Evolutionary conservation across 1,140 invertebrate species (phyloP).

Genomic region (Drosophila bocki): DNA sequence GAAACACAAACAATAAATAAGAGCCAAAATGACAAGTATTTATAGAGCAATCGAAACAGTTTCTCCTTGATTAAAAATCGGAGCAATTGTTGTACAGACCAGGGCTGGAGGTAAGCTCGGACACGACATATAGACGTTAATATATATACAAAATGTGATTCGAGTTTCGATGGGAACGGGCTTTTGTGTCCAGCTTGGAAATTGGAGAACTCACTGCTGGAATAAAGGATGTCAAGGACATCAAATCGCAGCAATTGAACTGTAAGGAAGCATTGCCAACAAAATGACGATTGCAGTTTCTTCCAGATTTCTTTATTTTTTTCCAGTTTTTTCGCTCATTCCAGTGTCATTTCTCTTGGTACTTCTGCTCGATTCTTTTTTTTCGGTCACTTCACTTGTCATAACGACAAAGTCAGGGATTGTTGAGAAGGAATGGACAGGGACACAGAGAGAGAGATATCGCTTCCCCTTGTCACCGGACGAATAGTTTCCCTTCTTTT

Average conservation of each 20-base stretch:
- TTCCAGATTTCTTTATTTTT: conserved; percentile 33
- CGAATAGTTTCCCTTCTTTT: not conserved
- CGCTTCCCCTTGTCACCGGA: conserved; percentile 30
- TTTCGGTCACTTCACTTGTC: conserved; percentile 73
- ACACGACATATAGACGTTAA: not conserved
- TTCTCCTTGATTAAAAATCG: conserved; percentile 49
- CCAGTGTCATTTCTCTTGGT: conserved; percentile 43
- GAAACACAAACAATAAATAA: conserved; percentile 43
- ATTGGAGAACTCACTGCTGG: conserved; percentile 16
- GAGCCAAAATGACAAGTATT: conserved; percentile 65
- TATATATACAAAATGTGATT: conserved; percentile 13
- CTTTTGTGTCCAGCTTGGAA: conserved; percentile 40
- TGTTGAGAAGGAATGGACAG: conserved; percentile 12
- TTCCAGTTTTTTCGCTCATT: conserved; percentile 36
- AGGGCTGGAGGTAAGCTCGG: not conserved
- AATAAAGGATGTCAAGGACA: conserved; percentile 52
- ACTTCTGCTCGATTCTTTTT: conserved; percentile 30
- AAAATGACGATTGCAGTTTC: conserved; percentile 74
- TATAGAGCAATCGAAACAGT: conserved; percentile 74
- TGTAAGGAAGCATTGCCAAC: conserved; percentile 71
- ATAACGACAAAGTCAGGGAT: conserved; percentile 61
- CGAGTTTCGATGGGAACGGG: not conserved
- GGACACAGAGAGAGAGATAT: conserved; percentile 6
- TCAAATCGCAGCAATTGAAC: conserved; percentile 67
- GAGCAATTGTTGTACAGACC: conserved; percentile 16